Evolutionary conservation across 2,113 vertebrate genomes (phyloP).

Genomic region (Crocuta crocuta): DNA sequence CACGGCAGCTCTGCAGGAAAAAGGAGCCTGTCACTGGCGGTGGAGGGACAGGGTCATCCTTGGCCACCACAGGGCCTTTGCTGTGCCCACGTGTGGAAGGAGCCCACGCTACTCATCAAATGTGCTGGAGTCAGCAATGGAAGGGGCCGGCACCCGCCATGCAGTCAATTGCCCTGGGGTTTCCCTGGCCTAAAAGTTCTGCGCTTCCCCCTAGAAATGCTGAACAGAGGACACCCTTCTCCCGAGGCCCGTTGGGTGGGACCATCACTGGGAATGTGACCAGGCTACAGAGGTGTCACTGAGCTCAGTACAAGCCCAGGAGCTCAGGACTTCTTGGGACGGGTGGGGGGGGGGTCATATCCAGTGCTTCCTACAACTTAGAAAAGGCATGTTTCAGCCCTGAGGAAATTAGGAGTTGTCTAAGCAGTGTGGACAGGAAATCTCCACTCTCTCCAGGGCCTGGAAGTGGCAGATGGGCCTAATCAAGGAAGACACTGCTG

Average conservation of each 20-base stretch:
- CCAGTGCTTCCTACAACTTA: not conserved
- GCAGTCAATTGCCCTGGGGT: too few species aligned
- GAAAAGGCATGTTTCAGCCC: not conserved
- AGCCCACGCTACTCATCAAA: not conserved
- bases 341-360: not conserved
- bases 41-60: not conserved
- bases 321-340: not conserved
- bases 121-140: too few species aligned
- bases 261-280: not conserved
- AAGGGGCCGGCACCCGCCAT: fast-evolving
- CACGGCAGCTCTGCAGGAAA: not conserved
- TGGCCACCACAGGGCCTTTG: not conserved
- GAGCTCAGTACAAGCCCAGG: not conserved
- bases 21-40: not conserved
- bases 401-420: not conserved
- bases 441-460: not conserved
- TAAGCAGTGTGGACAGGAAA: not conserved
- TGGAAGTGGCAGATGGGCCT: not conserved
- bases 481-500: not conserved
- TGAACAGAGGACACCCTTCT: not conserved
- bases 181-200: not conserved
- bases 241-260: not conserved
- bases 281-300: not conserved
- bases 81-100: not conserved
- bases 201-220: not conserved